These are phyloP conservation scores for Poeciliopsis gracilis DNA, from an alignment of 2,797 vertebrate species.

Conservation along the genomic window DNA sequence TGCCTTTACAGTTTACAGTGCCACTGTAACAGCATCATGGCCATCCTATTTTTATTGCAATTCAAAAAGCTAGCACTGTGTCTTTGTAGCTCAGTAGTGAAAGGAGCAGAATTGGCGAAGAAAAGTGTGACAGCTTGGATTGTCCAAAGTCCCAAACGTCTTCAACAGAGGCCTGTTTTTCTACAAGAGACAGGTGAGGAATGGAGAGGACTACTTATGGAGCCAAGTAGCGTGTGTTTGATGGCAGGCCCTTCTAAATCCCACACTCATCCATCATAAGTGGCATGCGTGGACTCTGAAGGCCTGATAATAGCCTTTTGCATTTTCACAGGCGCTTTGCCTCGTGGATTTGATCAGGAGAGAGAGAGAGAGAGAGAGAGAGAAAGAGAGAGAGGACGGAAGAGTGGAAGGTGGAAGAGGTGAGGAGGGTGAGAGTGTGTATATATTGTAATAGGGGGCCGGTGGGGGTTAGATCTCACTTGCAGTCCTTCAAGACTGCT, in stretches of 20 bases:
- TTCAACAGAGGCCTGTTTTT: conserved; percentile 47
- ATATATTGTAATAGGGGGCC: conserved; percentile 39
- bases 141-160: conserved; percentile 65
- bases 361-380: conserved; percentile 6
- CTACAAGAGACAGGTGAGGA: conserved; percentile 59
- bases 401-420: conserved; percentile 38
- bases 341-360: conserved; percentile 66
- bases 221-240: conserved; percentile 62
- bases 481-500: conserved; percentile 72
- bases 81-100: conserved; percentile 34
- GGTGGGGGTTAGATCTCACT: conserved; percentile 29
- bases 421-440: conserved; percentile 35
- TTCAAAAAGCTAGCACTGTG: conserved; percentile 41
- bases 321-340: conserved; percentile 79
- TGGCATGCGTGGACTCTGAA: conserved; percentile 87
- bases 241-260: conserved; percentile 78
- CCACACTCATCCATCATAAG: conserved; percentile 81
- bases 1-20: not conserved
- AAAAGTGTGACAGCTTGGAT: conserved; percentile 30
- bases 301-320: conserved; percentile 88
- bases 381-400: conserved; percentile 36
- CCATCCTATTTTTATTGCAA: conserved; percentile 25
- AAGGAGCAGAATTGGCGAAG: conserved; percentile 73
- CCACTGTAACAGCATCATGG: conserved; percentile 5
- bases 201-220: conserved; percentile 44